Evolutionary conservation across 2,797 vertebrate species (phyloP).

Genomic region (Clamator glandarius): DNA sequence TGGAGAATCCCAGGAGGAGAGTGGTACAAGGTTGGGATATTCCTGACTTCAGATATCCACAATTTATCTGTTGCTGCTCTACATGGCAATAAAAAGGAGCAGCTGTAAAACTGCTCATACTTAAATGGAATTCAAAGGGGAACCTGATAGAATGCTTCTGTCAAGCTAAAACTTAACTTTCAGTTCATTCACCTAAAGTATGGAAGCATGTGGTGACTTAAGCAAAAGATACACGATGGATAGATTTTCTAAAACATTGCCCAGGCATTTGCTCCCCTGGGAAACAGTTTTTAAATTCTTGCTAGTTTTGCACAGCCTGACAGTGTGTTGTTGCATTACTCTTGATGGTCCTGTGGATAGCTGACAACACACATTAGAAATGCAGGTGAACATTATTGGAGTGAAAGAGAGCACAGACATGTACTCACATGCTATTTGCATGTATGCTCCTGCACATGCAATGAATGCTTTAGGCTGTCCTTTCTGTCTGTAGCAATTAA

Average conservation of each 20-base stretch:
- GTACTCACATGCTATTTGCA: not conserved
- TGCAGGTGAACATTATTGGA: not conserved
- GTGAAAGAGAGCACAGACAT: not conserved
- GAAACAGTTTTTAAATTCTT: not conserved
- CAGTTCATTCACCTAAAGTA: not conserved
- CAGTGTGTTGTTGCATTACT: not conserved
- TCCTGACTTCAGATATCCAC: not conserved
- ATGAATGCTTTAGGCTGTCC: not conserved
- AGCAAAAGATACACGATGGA: not conserved
- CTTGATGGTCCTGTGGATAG: too few species aligned
- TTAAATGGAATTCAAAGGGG: not conserved
- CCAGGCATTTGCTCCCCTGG: not conserved
- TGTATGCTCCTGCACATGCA: not conserved
- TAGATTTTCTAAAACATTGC: not conserved
- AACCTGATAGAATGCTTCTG: not conserved
- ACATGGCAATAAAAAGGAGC: not conserved
- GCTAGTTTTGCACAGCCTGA: not conserved
- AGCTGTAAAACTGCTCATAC: not conserved
- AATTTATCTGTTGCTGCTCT: not conserved
- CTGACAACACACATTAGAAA: not conserved
- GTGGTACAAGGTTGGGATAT: fast-evolving
- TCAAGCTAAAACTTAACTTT: not conserved
- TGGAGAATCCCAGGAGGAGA: not conserved
- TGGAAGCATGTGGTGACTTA: not conserved
- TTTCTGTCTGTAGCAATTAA: not conserved